Base-by-base conservation (phyloP, 2,888 invertebrate genomes). In the Eustalomyia histrio region DNA sequence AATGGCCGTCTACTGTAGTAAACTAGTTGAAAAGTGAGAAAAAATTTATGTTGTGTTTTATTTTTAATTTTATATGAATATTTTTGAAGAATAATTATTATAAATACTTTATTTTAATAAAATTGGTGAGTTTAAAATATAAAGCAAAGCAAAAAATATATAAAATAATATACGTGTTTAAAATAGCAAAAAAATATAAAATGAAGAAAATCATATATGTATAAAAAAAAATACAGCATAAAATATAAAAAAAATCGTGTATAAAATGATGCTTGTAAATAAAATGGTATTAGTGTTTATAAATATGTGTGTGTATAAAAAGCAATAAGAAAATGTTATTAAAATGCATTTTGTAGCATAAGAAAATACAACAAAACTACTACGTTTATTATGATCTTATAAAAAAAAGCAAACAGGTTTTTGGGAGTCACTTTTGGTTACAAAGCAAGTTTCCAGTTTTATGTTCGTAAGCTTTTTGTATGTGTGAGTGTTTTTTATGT, bases 21-120 rank as follows among this genome's bases (percentile, higher is more conserved):
- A 67, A 35, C 35, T 76, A 80, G 80, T n/a, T 65, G 83, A 78
- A 83, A 83, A 85, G 82, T 84, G 73, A 69, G 75, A 65, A 14
- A 57, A 83, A 75, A 82, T 83, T 83, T 85, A 83, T 82, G 81
- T 83, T 86, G 86, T 86, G 85, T 86, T 86, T 83, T 86, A 85
- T 84, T 87, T 87, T 84, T 76, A 82, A 80, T 82, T 83, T 85
- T 58, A 61, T 85, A 85, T 65, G 16, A 16, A 78, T 71, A 71
- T 61, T 63, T 64, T 63, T 50, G 64, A 71, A 47, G 71, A 39
- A 65, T 57, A 57, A 57, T 5, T 21, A 57, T 50, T 33, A 29
- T 47, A 67, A 65, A 18, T 53, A 57, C 53, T 55, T 55, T 29
- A 5, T 29, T 33, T 16, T 47, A 55, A 85, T 84, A 83, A 76